Evolutionary conservation across 2,113 vertebrate species (phyloP).

Genomic region (Ceyx cyanopectus): DNA sequence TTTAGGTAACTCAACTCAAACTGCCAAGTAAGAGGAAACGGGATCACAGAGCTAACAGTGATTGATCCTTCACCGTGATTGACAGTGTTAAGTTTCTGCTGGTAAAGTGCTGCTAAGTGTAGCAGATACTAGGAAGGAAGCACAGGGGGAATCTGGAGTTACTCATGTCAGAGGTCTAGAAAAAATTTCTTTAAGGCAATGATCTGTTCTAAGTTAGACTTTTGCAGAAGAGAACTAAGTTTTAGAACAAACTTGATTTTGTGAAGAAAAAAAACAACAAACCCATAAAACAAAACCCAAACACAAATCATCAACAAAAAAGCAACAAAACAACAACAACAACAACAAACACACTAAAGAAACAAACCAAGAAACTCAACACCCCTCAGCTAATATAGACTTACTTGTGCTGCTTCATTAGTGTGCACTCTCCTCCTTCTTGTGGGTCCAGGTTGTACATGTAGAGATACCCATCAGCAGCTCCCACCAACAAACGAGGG

Average conservation of each 20-base stretch:
- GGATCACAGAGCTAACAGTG: not conserved
- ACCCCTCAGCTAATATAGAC: not conserved
- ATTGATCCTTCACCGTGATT: not conserved
- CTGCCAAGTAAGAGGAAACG: not conserved
- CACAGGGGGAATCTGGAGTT: not conserved
- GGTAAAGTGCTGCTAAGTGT: not conserved
- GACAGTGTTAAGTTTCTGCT: not conserved
- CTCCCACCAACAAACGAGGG: conserved; percentile 92
- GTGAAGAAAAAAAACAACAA: not conserved
- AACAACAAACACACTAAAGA: not conserved
- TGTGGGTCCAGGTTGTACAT: conserved; percentile 98
- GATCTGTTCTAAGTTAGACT: not conserved
- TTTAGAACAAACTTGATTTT: not conserved
- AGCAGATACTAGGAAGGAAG: not conserved
- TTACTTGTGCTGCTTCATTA: conserved; percentile 99
- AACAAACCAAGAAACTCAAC: not conserved
- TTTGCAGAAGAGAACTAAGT: not conserved
- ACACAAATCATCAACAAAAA: not conserved
- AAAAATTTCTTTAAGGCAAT: not conserved
- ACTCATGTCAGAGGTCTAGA: not conserved
- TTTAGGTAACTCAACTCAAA: not conserved
- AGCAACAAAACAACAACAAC: not conserved
- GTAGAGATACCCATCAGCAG: conserved; percentile 95
- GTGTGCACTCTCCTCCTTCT: conserved; percentile 95
- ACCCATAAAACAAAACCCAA: not conserved